phyloP scores from a whole-genome alignment of 2,113 vertebrate genomes.

The Mohoua ochrocephala region DNA sequence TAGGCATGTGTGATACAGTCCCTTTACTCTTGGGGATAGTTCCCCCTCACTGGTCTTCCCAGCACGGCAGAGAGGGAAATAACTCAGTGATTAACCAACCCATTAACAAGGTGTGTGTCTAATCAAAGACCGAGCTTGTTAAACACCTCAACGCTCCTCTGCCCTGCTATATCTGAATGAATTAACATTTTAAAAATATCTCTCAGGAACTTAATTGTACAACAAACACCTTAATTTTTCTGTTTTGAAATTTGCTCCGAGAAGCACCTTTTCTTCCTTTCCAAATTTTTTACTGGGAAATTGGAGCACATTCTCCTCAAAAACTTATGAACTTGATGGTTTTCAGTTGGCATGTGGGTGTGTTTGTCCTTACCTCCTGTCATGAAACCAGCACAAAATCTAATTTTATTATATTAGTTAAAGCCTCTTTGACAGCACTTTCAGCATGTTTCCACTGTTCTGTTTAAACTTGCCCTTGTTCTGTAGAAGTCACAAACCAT shows the following conservation, averaged over 20 bases:
- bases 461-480: neutral
- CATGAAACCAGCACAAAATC: neutral
- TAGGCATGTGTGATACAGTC: neutral
- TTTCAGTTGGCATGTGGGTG: neutral
- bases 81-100: neutral
- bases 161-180: neutral
- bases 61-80: neutral
- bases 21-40: neutral
- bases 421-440: neutral
- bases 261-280: neutral
- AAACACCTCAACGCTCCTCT: neutral
- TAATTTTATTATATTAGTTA: neutral
- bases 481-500: neutral
- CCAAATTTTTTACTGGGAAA: neutral
- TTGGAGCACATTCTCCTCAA: neutral
- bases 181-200: neutral
- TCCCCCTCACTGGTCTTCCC: neutral
- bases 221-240: neutral
- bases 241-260: neutral
- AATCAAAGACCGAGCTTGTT: neutral
- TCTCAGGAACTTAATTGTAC: neutral
- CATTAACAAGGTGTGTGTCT: neutral
- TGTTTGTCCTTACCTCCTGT: neutral
- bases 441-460: neutral
- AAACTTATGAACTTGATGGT: neutral